These are phyloP conservation scores for Xestia xanthographa DNA, from an alignment of 2,888 invertebrate species.

Conservation along the genomic window DNA sequence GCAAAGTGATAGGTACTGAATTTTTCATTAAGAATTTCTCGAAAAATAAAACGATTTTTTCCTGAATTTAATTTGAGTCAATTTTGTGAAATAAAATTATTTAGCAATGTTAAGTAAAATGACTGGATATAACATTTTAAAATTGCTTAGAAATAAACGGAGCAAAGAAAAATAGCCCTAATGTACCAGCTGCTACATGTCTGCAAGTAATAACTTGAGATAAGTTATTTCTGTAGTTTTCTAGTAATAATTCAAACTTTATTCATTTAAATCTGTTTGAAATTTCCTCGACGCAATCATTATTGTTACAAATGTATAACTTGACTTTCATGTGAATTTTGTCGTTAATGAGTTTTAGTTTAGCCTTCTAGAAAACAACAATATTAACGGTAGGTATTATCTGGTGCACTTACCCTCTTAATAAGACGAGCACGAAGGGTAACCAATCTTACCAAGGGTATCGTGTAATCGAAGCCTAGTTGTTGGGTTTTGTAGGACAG, in stretches of 20 bases:
- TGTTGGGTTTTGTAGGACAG: neutral
- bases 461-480: neutral
- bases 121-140: neutral
- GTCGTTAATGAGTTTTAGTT: neutral
- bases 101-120: neutral
- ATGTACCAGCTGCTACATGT: constrained; percentile 32
- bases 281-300: constrained; percentile 14
- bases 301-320: neutral
- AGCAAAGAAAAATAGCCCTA: constrained; percentile 1
- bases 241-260: constrained; percentile 51
- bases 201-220: constrained; percentile 35
- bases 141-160: constrained; percentile 22
- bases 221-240: constrained; percentile 44
- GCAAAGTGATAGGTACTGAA: no score
- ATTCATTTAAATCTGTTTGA: constrained; percentile 44
- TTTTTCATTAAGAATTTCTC: neutral
- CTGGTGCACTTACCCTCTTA: neutral
- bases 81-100: neutral
- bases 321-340: neutral
- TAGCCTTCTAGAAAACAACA: neutral
- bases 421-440: neutral
- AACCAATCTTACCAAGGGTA: neutral
- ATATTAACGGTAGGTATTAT: neutral
- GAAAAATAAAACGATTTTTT: neutral
- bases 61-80: neutral